Conservation (phyloP, 1,140 invertebrate species). For the Drosophila aff. region DNA sequence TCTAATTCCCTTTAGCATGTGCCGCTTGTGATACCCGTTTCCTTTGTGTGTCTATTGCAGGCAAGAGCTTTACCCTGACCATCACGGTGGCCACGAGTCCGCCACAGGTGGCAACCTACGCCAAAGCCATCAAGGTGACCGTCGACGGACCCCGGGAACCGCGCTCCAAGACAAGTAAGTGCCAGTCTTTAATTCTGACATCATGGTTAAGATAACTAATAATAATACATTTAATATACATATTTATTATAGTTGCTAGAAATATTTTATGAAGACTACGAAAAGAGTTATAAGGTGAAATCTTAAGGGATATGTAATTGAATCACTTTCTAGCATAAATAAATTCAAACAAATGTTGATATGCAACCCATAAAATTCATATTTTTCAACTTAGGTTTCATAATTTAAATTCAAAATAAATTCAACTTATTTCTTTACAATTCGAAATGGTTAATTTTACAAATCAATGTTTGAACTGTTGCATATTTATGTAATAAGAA, state of each 20-base stretch:
- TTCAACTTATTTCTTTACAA: background rate
- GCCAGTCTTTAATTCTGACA: too few species aligned
- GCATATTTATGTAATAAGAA: background rate
- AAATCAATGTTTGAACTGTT: background rate
- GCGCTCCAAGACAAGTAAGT: conserved; percentile 98
- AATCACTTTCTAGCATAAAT: background rate
- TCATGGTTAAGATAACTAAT: background rate
- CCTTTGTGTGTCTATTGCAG: conserved; percentile 86
- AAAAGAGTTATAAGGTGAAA: background rate
- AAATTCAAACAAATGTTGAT: background rate
- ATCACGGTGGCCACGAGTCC: conserved; percentile 96
- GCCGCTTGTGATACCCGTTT: conserved; percentile 2
- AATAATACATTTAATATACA: background rate
- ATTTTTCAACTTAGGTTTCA: background rate
- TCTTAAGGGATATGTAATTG: background rate
- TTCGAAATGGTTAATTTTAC: background rate
- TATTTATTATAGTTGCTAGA: background rate
- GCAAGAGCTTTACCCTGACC: conserved; percentile 98
- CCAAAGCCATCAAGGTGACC: conserved; percentile 99
- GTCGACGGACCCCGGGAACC: conserved; percentile 99
- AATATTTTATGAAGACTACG: background rate
- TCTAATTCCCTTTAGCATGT: conserved; percentile 19
- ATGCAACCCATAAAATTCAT: background rate
- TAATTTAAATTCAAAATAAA: background rate
- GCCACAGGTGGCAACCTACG: conserved; percentile 97